These are phyloP conservation scores for Athetis lepigone DNA, from an alignment of 2,888 invertebrate species.

Conservation along the genomic window DNA sequence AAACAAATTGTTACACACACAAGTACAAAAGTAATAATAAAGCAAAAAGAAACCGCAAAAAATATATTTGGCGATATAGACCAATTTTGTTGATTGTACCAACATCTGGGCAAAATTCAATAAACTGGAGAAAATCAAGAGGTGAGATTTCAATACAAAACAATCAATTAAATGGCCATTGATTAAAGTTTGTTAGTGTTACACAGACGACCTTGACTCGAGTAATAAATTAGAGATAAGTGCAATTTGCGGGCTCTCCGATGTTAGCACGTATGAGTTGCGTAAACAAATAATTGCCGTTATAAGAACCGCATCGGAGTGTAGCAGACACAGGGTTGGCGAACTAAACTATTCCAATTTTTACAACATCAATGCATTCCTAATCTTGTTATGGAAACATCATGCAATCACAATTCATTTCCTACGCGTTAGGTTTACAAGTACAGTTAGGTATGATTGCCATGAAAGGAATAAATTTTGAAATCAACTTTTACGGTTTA, in stretches of 20 bases:
- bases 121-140: constrained; percentile 9
- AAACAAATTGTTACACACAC: constrained; percentile 11
- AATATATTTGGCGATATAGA: not conserved
- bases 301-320: constrained; percentile 71
- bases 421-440: not conserved
- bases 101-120: constrained; percentile 13
- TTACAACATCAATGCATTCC: constrained; percentile 14
- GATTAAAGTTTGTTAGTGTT: constrained; percentile 8
- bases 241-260: constrained; percentile 60
- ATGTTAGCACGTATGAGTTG: constrained; percentile 65
- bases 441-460: constrained; percentile 22
- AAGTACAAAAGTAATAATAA: too few species aligned
- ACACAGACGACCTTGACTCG: constrained; percentile 70
- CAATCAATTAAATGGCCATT: constrained; percentile 18
- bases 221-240: constrained; percentile 67
- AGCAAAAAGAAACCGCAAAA: not conserved
- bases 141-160: constrained; percentile 11
- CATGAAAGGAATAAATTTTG: constrained; percentile 9
- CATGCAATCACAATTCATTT: constrained; percentile 19
- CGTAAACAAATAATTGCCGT: constrained; percentile 78
- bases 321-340: constrained; percentile 64
- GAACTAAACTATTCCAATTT: constrained; percentile 23
- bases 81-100: constrained; percentile 18
- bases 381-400: constrained; percentile 17
- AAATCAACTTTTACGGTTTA: constrained; percentile 17